Evolutionary conservation across 2,113 vertebrate species (phyloP).

Genomic region (Eolophus roseicapilla): DNA sequence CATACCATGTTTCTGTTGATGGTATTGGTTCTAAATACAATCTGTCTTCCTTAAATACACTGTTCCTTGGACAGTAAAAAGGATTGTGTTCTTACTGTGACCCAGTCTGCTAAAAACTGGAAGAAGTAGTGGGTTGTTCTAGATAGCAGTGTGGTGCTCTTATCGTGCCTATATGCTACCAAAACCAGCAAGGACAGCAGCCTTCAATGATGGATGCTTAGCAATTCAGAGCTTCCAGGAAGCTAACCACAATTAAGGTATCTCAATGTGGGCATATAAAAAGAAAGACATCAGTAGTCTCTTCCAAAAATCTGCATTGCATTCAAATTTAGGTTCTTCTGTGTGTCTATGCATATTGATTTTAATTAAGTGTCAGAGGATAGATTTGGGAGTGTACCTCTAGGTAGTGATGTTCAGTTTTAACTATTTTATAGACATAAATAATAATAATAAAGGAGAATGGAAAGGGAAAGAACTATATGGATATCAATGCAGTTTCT

Average conservation of each 20-base stretch:
- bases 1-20: rapidly evolving
- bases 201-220: background rate
- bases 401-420: background rate
- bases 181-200: background rate
- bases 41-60: background rate
- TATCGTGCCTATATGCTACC: background rate
- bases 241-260: background rate
- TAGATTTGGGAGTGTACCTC: background rate
- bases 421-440: background rate
- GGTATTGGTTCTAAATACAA: background rate
- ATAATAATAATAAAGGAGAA: background rate
- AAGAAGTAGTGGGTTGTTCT: background rate
- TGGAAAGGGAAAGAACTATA: background rate
- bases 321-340: rapidly evolving
- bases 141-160: background rate
- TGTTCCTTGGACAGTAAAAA: background rate
- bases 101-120: background rate
- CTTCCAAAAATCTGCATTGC: background rate
- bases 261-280: background rate
- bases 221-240: background rate
- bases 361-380: background rate
- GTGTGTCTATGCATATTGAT: background rate
- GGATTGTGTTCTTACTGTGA: background rate
- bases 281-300: background rate
- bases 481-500: background rate